Conservation (phyloP, 1,140 invertebrate genomes). For the Penaeus chinensis region DNA sequence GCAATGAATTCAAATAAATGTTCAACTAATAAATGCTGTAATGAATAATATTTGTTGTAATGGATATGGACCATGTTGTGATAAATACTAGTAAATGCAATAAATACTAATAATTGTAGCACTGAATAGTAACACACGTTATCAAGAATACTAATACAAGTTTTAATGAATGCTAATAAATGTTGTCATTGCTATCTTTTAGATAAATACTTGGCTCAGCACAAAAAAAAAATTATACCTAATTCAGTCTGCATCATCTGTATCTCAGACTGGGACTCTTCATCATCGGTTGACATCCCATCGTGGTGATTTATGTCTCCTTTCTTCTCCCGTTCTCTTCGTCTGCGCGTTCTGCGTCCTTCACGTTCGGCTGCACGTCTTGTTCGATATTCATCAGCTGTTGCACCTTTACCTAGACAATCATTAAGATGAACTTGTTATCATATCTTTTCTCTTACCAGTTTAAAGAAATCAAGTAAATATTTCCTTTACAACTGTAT, state of each 20-base stretch:
- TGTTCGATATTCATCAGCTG: slow-evolving; percentile 79
- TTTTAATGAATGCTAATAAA: neutral
- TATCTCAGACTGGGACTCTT: slow-evolving; percentile 77
- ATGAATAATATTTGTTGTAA: too few species aligned
- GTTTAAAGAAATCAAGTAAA: too few species aligned
- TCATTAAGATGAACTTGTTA: neutral
- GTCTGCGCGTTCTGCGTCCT: slow-evolving; percentile 82
- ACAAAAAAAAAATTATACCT: slow-evolving; percentile 41
- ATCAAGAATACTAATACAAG: too few species aligned
- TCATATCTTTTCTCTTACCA: too few species aligned
- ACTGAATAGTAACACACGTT: too few species aligned
- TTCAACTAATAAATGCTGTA: too few species aligned
- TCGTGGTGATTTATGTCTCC: slow-evolving; percentile 80
- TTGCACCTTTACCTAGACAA: slow-evolving; percentile 44
- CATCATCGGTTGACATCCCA: slow-evolving; percentile 97
- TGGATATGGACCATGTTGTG: too few species aligned
- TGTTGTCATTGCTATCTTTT: neutral
- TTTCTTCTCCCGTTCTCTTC: slow-evolving; percentile 77
- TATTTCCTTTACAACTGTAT: too few species aligned
- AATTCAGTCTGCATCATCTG: slow-evolving; percentile 60
- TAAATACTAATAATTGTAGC: too few species aligned
- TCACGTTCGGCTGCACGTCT: slow-evolving; percentile 89
- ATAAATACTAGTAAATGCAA: too few species aligned
- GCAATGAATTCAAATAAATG: too few species aligned
- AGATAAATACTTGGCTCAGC: neutral